Evolutionary conservation across 1,140 invertebrate species (phyloP), one percentile per base, ranked within the genome.

Genomic region (Dolichoris vasculosae): DNA sequence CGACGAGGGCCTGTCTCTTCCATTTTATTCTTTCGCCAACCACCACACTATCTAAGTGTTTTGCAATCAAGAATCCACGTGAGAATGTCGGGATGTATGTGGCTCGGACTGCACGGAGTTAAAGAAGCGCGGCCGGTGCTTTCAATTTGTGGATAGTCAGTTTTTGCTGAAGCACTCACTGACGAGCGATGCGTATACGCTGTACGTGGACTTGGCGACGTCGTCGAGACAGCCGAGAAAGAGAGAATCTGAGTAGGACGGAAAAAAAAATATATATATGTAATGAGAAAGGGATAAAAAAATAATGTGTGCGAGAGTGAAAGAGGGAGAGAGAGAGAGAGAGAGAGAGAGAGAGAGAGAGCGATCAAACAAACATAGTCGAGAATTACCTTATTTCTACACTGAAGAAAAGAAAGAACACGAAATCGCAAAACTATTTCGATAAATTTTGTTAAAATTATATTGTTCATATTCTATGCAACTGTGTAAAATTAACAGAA

Each of bases 111-210:
- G 46, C 23, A n/a, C 73, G 43, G 43, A 35, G 40, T 82, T 82
- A 51, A 48, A 80, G 48, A 69, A 69, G 35, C 59, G 71, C 63
- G 51, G 76, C 86, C 59, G 81, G 73, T 83, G 90, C 90, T 91
- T 91, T 91, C 91, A 91, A 91, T 91, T 90, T 92, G 90, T 89
- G 90, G 89, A 90, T 89, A 90, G 88, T 90, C 88, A 91, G 89
- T 90, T 90, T 91, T 91, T 91, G 89, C 88, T 82, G 40, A 30
- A 35, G 55, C 40, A 4, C 43, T 63, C 43, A 17, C 46, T 20
- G 67, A 55, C 80, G 43, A 23, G 48, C 32, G n/a, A 26, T 64
- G 35, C 69, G 38, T 3, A 32, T n/a, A 9, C 38, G 55, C 6
- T 26, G n/a, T 17, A 30, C 32, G 82, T 40, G 32, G 38, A 67